Percentiles rank a stretch among this genome's conserved stretches.
Evolutionary conservation across 2,113 vertebrate species (phyloP).

Genomic region (Hemiscyllium ocellatum): DNA sequence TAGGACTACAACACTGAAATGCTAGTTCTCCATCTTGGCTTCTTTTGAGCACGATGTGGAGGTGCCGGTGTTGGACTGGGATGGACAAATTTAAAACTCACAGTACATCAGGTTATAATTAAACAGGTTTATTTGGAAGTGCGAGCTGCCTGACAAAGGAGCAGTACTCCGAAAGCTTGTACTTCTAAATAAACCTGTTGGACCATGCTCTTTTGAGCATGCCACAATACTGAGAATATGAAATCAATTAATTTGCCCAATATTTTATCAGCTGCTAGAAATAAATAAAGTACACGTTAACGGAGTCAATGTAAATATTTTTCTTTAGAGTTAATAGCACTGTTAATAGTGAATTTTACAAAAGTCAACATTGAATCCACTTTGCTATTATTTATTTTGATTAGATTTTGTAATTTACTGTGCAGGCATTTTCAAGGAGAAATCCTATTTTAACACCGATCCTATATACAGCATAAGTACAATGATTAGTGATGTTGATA

Average conservation of each 20-base stretch:
- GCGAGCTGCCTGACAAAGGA: no score
- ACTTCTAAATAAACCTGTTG: no score
- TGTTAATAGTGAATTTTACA: background rate
- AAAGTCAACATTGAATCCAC: background rate
- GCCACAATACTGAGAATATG: background rate
- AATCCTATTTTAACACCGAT: background rate
- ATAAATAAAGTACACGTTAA: background rate
- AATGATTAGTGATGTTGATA: background rate
- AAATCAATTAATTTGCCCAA: background rate
- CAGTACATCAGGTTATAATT: no score
- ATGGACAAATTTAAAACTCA: no score
- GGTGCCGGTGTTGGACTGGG: no score
- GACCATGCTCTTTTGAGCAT: background rate
- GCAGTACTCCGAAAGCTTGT: no score
- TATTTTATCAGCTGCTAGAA: background rate
- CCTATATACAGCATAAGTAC: background rate
- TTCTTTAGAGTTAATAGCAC: background rate
- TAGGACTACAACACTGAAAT: background rate
- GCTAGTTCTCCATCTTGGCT: background rate
- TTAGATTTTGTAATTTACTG: background rate
- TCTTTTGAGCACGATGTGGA: background rate
- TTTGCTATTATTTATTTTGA: background rate
- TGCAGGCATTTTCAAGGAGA: background rate
- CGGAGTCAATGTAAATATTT: background rate
- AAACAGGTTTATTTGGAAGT: no score